Base-by-base conservation (phyloP, 2,888 invertebrate genomes). In the Drymonia ruficornis region DNA sequence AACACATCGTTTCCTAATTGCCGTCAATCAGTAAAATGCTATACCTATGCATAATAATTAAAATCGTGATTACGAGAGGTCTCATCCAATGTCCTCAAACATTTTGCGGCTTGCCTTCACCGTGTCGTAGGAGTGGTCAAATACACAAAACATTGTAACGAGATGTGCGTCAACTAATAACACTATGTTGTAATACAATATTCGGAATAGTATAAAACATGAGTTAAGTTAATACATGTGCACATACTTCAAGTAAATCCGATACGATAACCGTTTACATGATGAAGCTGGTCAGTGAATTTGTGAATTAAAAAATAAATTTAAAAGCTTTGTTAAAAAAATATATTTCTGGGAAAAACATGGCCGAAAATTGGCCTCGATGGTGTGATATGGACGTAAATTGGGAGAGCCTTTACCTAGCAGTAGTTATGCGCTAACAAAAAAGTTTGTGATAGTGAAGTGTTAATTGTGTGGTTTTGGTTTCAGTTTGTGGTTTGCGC, bases 401-500 rank as follows among this genome's bases (percentile, higher is more conserved):
- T 23, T 7, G 23, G 23, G 23, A 23, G 7, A 1, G 7, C 23
- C 23, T 23, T 23, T 4, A 23, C 23, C 23, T 5, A 23, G 5
- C 23, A 23, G n/a, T n/a, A n/a, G n/a, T n/a, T n/a, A n/a, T n/a
- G n/a, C n/a, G n/a, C n/a, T 23, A 23, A 1, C 4, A 36, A 56
- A 49, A 45, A 28, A 65, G 62, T 40, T 56, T 49, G 55, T 56
- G 51, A 49, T 56, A 18, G 55, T 65, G 63, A 52, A 57, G 67
- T 71, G 61, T n/a, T 70, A 59, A 70, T 40, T 59, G 56, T 67
- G 70, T 59, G 55, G 51, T 70, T 67, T 65, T 70, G 50, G 43
- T 69, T 83, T 67, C 83, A 90, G 89, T 78, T 94, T 77, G 85
- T 94, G 74, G 74, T 89, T 54, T 75, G 87, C 70, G 78, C 80